Evolutionary conservation across 2,797 vertebrate genomes (phyloP).

Genomic region (Hippoglossus hippoglossus): DNA sequence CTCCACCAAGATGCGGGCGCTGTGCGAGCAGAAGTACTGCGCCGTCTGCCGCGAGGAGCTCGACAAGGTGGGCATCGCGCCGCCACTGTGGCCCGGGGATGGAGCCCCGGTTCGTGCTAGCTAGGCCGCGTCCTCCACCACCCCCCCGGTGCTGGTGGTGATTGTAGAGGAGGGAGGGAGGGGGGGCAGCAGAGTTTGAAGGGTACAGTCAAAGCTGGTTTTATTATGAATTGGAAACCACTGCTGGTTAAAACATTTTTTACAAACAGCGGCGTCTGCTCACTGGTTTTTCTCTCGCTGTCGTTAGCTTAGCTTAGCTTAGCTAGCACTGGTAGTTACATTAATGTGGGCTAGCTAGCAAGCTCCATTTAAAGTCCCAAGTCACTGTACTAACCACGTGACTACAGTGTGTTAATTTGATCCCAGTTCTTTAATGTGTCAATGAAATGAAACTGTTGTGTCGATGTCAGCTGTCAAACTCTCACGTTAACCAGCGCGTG

Average conservation of each 20-base stretch:
- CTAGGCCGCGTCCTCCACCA: slow-evolving; percentile 61
- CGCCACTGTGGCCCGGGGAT: slow-evolving; percentile 52
- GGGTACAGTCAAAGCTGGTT: background rate
- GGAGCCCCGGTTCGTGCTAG: slow-evolving; percentile 12
- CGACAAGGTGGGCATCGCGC: slow-evolving; percentile 86
- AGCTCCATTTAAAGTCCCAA: background rate
- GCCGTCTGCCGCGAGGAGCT: slow-evolving; percentile 98
- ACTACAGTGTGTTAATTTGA: background rate
- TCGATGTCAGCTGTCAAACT: slow-evolving; percentile 11
- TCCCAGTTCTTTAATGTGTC: background rate
- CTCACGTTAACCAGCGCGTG: background rate
- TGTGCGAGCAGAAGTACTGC: slow-evolving; percentile 97
- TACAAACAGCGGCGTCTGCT: background rate
- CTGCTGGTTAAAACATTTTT: background rate
- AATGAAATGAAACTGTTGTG: background rate
- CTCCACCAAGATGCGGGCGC: slow-evolving; percentile 97
- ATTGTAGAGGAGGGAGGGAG: rapidly evolving
- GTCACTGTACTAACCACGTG: background rate
- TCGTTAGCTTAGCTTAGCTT: slow-evolving; percentile 34
- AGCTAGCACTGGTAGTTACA: slow-evolving; percentile 6
- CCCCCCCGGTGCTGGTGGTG: background rate
- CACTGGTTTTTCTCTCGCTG: slow-evolving; percentile 19
- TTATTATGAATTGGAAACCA: background rate
- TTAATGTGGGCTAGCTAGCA: background rate
- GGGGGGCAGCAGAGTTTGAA: background rate